Base-by-base conservation (phyloP, 2,888 invertebrate genomes). In the Podotricha telesiphe region DNA sequence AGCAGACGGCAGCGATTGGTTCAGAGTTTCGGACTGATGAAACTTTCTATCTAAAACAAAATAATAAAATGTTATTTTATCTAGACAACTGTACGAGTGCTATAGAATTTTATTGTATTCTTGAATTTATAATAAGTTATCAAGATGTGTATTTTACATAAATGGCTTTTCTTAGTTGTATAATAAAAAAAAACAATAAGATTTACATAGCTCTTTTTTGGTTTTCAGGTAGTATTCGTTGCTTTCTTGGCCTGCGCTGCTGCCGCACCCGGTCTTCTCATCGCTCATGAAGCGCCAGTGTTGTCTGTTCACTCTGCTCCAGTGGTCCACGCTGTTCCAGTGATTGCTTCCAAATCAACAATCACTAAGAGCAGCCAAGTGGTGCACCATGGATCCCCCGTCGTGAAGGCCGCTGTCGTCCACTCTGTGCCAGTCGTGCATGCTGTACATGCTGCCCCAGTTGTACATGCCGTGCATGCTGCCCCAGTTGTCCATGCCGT, bases 211-310 rank as follows among this genome's bases (percentile, higher is more conserved):
- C n/a, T n/a, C n/a, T n/a, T n/a, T n/a, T n/a, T n/a, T 17, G 8
- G 47, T 0, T 17, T 3, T 6, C 17, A 94, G 94, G 81, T 94
- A 75, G 88, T 87, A 65, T 88, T 94, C 82, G 84, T 87, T 79
- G 91, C 93, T 73, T 71, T 94, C 80, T 76, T 94, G 82, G 94
- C 93, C 73, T 91, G 87, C 84, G 93, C 84, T 72, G 91, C 91
- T 65, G 92, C 93, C 77, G 88, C 91, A 20, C 91, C 92, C 8
- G 90, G 91, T 48, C 80, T 90, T 28, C 79, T 90, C n/a, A 76
- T 91, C 2, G 78, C 82, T 37, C 88, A 88, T 74, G 80, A 87
- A 64, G 77, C 88, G 51, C 87, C 88, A 53, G 84, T 88, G 48
- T 89, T 91, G 19, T 84, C 85, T 62, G 82, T 88, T 64, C 86